phyloP scores from a whole-genome alignment of 2,888 invertebrate genomes.

The Papilio demoleus region DNA sequence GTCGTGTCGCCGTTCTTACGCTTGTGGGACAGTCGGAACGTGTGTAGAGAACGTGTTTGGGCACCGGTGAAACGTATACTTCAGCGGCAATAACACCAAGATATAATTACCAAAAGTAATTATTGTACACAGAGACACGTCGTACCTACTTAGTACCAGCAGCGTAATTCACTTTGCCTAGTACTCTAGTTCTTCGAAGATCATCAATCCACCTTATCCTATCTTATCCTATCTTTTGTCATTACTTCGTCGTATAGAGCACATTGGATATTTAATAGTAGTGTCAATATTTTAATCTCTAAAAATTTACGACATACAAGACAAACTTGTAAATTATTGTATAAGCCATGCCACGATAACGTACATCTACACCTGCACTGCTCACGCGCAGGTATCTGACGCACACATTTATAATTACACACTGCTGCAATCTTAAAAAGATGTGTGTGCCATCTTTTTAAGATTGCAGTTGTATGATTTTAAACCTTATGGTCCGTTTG shows the following conservation, averaged over 20 bases:
- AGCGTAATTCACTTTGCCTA: too few relatives aligned
- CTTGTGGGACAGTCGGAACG: constrained; percentile 74
- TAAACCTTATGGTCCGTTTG: constrained; percentile 41
- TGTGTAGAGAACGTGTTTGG: constrained; percentile 75
- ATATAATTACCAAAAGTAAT: background rate
- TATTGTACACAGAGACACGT: too few relatives aligned
- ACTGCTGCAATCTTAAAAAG: constrained; percentile 39
- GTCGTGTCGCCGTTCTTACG: constrained; percentile 63
- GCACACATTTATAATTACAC: constrained; percentile 43
- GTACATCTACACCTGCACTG: constrained; percentile 53
- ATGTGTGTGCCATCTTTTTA: constrained; percentile 48
- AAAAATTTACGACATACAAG: too few relatives aligned
- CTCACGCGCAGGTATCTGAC: constrained; percentile 53
- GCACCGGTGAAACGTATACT: constrained; percentile 53
- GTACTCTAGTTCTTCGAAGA: too few relatives aligned
- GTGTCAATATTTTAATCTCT: background rate
- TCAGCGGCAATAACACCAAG: constrained; percentile 42
- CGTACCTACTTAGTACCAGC: too few relatives aligned
- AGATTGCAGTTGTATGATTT: constrained; percentile 39
- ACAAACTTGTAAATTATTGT: constrained; percentile 15
- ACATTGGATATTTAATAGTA: too few relatives aligned
- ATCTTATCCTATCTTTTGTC: too few relatives aligned
- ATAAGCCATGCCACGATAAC: constrained; percentile 43
- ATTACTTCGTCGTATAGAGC: too few relatives aligned
- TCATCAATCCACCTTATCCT: too few relatives aligned